A percentile compares a stretch with the other conserved stretches of the same genome.
phyloP scores from a whole-genome alignment of 2,888 invertebrate genomes.

The Mylabris sibirica region DNA sequence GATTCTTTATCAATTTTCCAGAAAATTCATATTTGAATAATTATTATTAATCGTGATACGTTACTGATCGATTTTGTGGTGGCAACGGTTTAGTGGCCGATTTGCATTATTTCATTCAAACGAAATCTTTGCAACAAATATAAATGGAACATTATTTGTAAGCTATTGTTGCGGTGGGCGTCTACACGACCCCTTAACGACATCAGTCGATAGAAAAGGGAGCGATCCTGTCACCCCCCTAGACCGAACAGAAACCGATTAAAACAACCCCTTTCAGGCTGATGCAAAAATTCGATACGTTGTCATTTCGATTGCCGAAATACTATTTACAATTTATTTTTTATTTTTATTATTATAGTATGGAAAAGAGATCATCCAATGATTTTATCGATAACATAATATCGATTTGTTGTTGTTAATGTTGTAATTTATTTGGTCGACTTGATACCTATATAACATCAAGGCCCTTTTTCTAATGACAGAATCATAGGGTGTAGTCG shows the following conservation, averaged over 20 bases:
- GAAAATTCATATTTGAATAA: background rate
- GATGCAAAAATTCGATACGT: slow-evolving; percentile 61
- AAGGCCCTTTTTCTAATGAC: slow-evolving; percentile 58
- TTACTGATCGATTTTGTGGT: background rate
- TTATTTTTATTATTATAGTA: slow-evolving; percentile 38
- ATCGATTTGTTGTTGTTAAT: slow-evolving; percentile 35
- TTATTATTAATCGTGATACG: background rate
- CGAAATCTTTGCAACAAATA: background rate
- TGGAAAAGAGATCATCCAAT: slow-evolving; percentile 34
- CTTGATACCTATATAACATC: slow-evolving; percentile 37
- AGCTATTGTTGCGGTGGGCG: slow-evolving; percentile 59
- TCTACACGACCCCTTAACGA: slow-evolving; percentile 57
- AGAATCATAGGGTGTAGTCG: slow-evolving; percentile 58
- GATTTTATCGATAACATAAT: slow-evolving; percentile 47
- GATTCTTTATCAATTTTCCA: slow-evolving; percentile 15
- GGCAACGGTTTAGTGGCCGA: background rate
- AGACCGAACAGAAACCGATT: slow-evolving; percentile 58
- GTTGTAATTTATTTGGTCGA: slow-evolving; percentile 38
- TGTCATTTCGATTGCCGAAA: slow-evolving; percentile 60
- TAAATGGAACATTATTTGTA: slow-evolving; percentile 39
- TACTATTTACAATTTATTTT: slow-evolving; percentile 53
- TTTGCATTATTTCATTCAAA: background rate
- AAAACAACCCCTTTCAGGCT: slow-evolving; percentile 60
- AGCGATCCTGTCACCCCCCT: slow-evolving; percentile 56
- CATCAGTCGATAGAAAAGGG: slow-evolving; percentile 54